Evolutionary conservation across 2,113 vertebrate species (phyloP), one percentile per base, ranked within the genome.

Genomic region (Casuarius casuarius): DNA sequence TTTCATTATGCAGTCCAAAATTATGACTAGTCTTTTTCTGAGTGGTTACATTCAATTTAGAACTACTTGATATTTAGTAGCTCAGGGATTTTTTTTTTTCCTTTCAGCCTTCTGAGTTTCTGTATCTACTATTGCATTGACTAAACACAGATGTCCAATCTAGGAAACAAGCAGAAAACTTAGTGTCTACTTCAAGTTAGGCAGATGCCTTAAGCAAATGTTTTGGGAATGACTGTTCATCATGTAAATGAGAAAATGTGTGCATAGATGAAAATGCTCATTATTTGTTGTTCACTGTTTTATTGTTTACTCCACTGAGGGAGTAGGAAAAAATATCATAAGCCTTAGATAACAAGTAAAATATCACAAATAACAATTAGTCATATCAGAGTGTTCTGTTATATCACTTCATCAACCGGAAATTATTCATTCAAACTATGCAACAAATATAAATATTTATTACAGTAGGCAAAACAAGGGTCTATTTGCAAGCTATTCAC

Each of bases 381-480:
- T 94, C 70, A 95, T 91, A 65, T 76, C 51, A 71, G 13, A 51
- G 49, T 46, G n/a, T 74, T 89, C 65, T 74, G 21, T 71, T 87
- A n/a, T 89, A 78, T 89, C 48, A 48, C 21, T 87, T 81, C 35
- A 87, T 62, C 84, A 92, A 89, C 21, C 38, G 48, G 28, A 86
- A 89, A 81, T 80, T 84, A 87, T 89, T 96, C 23, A 87, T 87
- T 22, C 13, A 73, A 87, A 59, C 31, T 71, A 71, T 51, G 20
- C 72, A 82, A 73, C 21, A 89, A 95, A 82, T 83, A 54, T 46
- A 92, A 91, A 87, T 89, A 94, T 75, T 71, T 89, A 84, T 84
- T 88, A 78, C 48, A 84, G 40, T 40, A 82, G 31, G 12, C 5
- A 75, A 95, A 97, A 35, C n/a, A 89, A 75, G 13, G 8, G 11